Conservation (phyloP, 2,888 invertebrate genomes). For the Tridacna gigas region DNA sequence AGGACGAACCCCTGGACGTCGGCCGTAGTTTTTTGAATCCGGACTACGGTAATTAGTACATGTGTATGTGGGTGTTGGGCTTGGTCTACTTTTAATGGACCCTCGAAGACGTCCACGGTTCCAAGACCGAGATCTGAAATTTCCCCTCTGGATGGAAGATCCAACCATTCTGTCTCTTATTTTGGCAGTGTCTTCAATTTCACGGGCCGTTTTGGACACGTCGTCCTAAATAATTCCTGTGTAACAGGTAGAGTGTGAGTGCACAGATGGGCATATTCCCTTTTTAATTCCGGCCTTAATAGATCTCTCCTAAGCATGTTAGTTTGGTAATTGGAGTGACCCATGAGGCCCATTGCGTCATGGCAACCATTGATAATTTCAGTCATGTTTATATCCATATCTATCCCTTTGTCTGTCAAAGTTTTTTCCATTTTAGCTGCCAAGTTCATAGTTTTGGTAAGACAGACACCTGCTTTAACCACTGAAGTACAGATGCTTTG, state of each 20-base stretch:
- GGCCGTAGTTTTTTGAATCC: neutral
- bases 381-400: neutral
- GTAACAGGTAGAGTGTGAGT: conserved; percentile 16
- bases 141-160: neutral
- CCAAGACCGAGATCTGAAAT: neutral
- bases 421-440: neutral
- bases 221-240: conserved; percentile 33
- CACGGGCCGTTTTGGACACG: conserved; percentile 13
- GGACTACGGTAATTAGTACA: neutral
- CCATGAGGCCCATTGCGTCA: conserved; percentile 18
- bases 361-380: neutral
- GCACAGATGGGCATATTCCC: conserved; percentile 38
- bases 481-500: neutral
- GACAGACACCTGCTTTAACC: neutral
- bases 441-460: neutral
- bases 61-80: neutral
- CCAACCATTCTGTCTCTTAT: neutral
- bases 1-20: neutral
- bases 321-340: conserved; percentile 4
- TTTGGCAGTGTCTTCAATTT: conserved; percentile 25
- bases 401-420: neutral
- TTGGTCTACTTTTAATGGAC: neutral
- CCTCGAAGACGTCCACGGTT: neutral
- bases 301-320: conserved; percentile 20
- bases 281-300: conserved; percentile 26